Evolutionary conservation across 2,888 invertebrate species (phyloP).

Genomic region (Ommatoiulus sabulosus): DNA sequence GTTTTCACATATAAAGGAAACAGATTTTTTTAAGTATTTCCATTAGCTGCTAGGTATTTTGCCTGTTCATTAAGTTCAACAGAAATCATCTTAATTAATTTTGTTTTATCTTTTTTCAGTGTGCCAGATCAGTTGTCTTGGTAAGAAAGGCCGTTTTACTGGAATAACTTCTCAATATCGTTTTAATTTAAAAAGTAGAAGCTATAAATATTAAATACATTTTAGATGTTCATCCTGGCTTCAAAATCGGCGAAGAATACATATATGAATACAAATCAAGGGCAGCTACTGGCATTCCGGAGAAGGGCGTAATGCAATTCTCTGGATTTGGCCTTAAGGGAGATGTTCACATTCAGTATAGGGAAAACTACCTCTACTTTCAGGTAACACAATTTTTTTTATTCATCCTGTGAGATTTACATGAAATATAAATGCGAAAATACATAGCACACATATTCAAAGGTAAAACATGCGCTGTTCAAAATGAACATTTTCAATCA

Average conservation of each 20-base stretch:
- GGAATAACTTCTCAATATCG: not conserved
- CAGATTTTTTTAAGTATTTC: no score
- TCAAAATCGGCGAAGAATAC: constrained; percentile 57
- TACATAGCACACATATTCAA: no score
- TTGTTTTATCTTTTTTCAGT: constrained; percentile 53
- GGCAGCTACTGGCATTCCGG: constrained; percentile 56
- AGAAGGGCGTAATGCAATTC: constrained; percentile 53
- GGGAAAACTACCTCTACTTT: constrained; percentile 56
- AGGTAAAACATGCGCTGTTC: no score
- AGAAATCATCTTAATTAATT: no score
- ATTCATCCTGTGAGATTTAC: no score
- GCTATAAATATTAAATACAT: not conserved
- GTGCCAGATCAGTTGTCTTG: constrained; percentile 49
- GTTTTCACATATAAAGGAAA: no score
- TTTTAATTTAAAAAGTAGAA: constrained; percentile 2
- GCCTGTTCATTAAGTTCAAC: no score
- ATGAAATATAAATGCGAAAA: no score
- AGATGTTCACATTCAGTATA: constrained; percentile 55
- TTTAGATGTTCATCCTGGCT: constrained; percentile 53
- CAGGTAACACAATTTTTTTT: constrained; percentile 55
- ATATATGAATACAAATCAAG: constrained; percentile 55
- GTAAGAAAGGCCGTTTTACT: constrained; percentile 51
- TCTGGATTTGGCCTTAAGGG: constrained; percentile 57
- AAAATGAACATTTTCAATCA: no score
- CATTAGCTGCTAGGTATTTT: no score